phyloP scores from a whole-genome alignment of 2,888 invertebrate genomes.

The Parnassius glacialis region DNA sequence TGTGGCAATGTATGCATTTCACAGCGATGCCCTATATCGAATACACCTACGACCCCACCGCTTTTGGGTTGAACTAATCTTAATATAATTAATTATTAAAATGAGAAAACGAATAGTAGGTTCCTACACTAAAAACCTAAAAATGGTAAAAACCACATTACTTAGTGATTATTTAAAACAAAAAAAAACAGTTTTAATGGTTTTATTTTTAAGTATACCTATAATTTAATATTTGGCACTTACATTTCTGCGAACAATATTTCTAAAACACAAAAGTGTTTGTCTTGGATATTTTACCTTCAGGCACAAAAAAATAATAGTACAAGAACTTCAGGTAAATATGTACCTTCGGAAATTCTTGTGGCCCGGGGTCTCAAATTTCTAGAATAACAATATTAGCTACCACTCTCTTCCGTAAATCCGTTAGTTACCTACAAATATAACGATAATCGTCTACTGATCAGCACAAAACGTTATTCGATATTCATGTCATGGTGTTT shows the following conservation, averaged over 20 bases:
- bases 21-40: slow-evolving; percentile 53
- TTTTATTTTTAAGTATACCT: no score
- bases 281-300: slow-evolving; percentile 45
- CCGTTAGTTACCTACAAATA: slow-evolving; percentile 15
- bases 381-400: slow-evolving; percentile 36
- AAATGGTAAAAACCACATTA: no score
- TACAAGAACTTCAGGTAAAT: slow-evolving; percentile 40
- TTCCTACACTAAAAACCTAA: background rate
- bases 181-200: no score
- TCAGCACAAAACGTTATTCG: slow-evolving; percentile 11
- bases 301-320: slow-evolving; percentile 16
- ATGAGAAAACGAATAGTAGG: background rate
- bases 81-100: background rate
- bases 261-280: slow-evolving; percentile 28
- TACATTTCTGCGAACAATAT: slow-evolving; percentile 2
- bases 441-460: slow-evolving; percentile 8
- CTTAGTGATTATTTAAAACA: no score
- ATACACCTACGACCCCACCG: slow-evolving; percentile 48
- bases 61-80: slow-evolving; percentile 18
- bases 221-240: background rate
- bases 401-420: slow-evolving; percentile 31
- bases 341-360: slow-evolving; percentile 31
- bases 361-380: slow-evolving; percentile 34
- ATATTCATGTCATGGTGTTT: background rate
- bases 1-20: slow-evolving; percentile 56